phyloP scores from a whole-genome alignment of 2,888 invertebrate species.

The Meliscaeva auricollis region DNA sequence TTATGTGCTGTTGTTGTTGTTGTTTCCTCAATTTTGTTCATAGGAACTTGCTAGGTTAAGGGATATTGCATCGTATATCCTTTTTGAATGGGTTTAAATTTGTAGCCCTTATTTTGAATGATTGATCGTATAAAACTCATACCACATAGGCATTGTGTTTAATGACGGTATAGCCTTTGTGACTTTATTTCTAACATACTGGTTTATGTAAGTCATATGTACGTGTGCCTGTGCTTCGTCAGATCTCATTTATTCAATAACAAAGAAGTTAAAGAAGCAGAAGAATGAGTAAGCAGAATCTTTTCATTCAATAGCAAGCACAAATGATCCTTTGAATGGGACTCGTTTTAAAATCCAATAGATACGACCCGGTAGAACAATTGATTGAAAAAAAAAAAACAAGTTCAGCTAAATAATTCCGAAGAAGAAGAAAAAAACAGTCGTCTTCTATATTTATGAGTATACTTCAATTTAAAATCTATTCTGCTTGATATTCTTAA shows the following conservation, averaged over 20 bases:
- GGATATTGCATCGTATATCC: too few relatives aligned
- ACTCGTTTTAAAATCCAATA: too few relatives aligned
- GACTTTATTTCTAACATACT: too few relatives aligned
- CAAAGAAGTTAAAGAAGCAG: neutral
- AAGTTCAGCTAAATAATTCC: neutral
- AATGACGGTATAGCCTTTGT: too few relatives aligned
- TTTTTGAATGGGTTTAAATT: too few relatives aligned
- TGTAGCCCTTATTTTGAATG: too few relatives aligned
- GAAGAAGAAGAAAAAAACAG: neutral
- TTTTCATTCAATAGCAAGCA: neutral
- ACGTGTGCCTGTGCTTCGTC: neutral
- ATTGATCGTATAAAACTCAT: too few relatives aligned
- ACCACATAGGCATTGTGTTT: too few relatives aligned
- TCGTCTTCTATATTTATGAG: neutral
- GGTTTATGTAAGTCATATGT: too few relatives aligned
- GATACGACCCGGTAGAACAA: neutral
- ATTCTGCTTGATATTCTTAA: neutral
- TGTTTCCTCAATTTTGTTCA: too few relatives aligned
- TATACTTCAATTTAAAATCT: neutral
- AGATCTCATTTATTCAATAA: constrained; percentile 5
- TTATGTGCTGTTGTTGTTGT: too few relatives aligned
- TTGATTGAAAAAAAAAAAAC: neutral
- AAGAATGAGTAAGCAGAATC: constrained; percentile 1
- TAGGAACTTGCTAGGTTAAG: too few relatives aligned
- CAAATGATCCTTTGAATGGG: neutral